Evolutionary conservation across 2,113 vertebrate genomes (phyloP).

Genomic region (Cynoglossus semilaevis): DNA sequence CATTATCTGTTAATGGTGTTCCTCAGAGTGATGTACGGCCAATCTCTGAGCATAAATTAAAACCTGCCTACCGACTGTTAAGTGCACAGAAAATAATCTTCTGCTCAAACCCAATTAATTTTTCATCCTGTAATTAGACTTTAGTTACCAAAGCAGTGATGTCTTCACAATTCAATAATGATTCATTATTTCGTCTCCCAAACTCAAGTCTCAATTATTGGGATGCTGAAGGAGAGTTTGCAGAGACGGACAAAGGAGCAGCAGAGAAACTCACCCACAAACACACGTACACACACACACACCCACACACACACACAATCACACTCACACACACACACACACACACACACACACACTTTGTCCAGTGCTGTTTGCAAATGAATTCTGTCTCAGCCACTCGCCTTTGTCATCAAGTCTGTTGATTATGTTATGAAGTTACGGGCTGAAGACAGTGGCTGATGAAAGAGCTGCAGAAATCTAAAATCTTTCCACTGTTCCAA

Average conservation of each 20-base stretch:
- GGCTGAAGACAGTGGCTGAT: conserved; percentile 28
- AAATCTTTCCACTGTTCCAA: conserved; percentile 71
- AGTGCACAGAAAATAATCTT: conserved; percentile 20
- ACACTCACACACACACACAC: conserved; percentile 1
- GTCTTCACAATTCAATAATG: conserved; percentile 38
- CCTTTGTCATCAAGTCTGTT: no score
- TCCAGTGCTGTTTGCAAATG: conserved; percentile 13
- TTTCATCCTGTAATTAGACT: conserved; percentile 50
- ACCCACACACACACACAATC: no score
- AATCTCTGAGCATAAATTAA: conserved; percentile 25
- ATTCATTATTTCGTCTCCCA: conserved; percentile 43
- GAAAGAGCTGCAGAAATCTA: conserved; percentile 55
- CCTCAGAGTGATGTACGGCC: conserved; percentile 13
- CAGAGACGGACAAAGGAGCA: conserved; percentile 4
- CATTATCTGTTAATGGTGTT: conserved; percentile 22
- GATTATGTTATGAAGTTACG: conserved; percentile 32
- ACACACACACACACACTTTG: neutral
- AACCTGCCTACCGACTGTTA: conserved; percentile 21
- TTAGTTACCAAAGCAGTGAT: conserved; percentile 26
- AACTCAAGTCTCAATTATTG: conserved; percentile 34
- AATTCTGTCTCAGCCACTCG: conserved; percentile 19
- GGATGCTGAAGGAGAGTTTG: conserved; percentile 30
- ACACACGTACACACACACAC: no score
- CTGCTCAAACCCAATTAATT: conserved; percentile 39
- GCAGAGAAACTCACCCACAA: no score